Percentiles rank a stretch among this genome's conserved stretches.
Conservation (phyloP, 2,113 vertebrate species). For the Coreoperca whiteheadi region DNA sequence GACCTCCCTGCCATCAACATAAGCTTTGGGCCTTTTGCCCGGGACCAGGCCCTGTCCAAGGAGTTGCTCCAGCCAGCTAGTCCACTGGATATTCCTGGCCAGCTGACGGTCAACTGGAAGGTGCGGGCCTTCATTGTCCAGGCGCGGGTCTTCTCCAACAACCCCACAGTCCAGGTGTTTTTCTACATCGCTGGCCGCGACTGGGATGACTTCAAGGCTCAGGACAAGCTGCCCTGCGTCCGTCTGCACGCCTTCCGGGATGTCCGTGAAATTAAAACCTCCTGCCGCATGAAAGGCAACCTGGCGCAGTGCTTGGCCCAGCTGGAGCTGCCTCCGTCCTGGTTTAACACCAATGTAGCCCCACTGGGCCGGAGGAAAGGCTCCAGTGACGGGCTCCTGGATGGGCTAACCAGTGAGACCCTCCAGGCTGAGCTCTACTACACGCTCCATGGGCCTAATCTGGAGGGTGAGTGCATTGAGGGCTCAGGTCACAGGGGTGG, state of each 20-base stretch:
- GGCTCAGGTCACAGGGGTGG: conserved; percentile 74
- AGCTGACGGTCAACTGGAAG: conserved; percentile 97
- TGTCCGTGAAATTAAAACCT: conserved; percentile 91
- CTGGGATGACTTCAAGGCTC: conserved; percentile 94
- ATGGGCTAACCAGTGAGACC: conserved; percentile 83
- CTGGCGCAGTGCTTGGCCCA: conserved; percentile 95
- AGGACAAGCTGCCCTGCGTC: conserved; percentile 93
- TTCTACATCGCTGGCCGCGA: conserved; percentile 97
- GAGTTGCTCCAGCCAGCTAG: conserved; percentile 95
- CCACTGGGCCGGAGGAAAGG: conserved; percentile 88
- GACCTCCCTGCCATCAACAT: conserved; percentile 94
- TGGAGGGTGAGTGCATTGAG: conserved; percentile 87
- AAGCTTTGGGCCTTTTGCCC: conserved; percentile 92
- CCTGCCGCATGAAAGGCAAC: conserved; percentile 91
- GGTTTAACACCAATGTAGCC: conserved; percentile 91
- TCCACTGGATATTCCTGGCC: conserved; percentile 92
- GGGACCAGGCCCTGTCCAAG: conserved; percentile 91
- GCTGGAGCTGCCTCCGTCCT: conserved; percentile 91
- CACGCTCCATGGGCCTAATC: conserved; percentile 89
- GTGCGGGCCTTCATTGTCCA: conserved; percentile 97
- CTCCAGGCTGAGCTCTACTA: conserved; percentile 95
- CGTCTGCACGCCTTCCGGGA: conserved; percentile 94
- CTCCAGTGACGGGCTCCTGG: conserved; percentile 82
- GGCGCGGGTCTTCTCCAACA: conserved; percentile 89
- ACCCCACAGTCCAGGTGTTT: conserved; percentile 93